Conservation (phyloP, 2,113 vertebrate species). For the Vulpes ferrilata region DNA sequence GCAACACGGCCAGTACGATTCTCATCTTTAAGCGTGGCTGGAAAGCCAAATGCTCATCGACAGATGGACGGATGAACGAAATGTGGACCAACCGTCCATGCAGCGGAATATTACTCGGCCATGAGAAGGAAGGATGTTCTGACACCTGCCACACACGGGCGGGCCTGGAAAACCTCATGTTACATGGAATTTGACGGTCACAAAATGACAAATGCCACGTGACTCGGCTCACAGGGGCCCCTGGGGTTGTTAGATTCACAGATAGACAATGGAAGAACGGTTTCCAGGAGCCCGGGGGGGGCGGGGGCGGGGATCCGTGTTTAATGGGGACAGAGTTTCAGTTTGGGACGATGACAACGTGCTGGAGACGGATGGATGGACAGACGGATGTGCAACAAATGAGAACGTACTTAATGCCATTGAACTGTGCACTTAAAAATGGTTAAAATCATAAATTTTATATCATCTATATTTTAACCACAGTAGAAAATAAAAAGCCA, state of each 20-base stretch:
- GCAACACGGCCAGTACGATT: background rate
- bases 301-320: fast-evolving
- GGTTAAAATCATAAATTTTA: background rate
- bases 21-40: background rate
- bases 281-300: background rate
- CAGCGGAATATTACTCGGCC: background rate
- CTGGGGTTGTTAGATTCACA: fast-evolving
- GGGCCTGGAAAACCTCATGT: fast-evolving
- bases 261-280: background rate
- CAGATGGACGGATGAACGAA: too few relatives aligned
- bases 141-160: fast-evolving
- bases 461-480: background rate
- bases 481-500: background rate
- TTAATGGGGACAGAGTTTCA: background rate
- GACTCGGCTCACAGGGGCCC: background rate
- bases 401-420: fast-evolving
- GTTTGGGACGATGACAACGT: background rate
- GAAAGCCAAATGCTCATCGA: background rate
- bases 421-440: fast-evolving
- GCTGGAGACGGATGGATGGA: fast-evolving
- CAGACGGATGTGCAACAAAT: fast-evolving
- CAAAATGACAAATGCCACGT: fast-evolving
- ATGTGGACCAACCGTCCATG: fast-evolving
- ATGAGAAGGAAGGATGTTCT: background rate
- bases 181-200: background rate